These are phyloP conservation scores for Drosophila aldrichi DNA, from an alignment of 2,888 invertebrate genomes.

Conservation along the genomic window DNA sequence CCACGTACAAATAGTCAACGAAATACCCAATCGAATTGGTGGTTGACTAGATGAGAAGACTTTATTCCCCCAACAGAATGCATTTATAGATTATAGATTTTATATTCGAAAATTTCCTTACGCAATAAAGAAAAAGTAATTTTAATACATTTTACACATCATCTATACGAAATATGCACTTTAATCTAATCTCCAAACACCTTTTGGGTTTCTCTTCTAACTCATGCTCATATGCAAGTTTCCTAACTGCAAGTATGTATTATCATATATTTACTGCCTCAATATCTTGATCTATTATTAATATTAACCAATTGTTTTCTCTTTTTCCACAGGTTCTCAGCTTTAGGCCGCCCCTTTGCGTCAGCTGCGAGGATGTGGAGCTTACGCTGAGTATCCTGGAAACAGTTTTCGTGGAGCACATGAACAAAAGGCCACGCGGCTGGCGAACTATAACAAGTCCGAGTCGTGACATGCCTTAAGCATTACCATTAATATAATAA, in stretches of 20 bases:
- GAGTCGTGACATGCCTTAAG: neutral
- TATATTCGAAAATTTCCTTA: conserved; percentile 11
- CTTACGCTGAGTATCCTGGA: conserved; percentile 88
- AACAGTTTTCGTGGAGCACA: conserved; percentile 70
- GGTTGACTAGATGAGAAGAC: conserved; percentile 5
- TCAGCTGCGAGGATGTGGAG: conserved; percentile 93
- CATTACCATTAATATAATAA: neutral
- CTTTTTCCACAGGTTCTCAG: conserved; percentile 89
- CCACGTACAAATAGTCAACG: conserved; percentile 44
- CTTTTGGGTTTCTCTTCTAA: conserved; percentile 34
- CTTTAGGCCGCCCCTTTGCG: conserved; percentile 98
- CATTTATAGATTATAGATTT: conserved; percentile 39
- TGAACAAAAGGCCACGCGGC: conserved; percentile 77
- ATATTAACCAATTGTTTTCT: neutral
- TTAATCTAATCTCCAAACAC: conserved; percentile 32
- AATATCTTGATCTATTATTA: neutral
- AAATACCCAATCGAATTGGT: conserved; percentile 9
- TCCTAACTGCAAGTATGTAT: conserved; percentile 58
- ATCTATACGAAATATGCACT: conserved; percentile 13
- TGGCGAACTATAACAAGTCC: conserved; percentile 68
- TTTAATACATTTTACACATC: neutral
- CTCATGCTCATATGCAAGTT: conserved; percentile 57
- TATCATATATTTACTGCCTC: neutral
- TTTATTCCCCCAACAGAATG: conserved; percentile 2
- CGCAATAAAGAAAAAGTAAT: conserved; percentile 33